Evolutionary conservation across 2,888 invertebrate species (phyloP).

Genomic region (Morpho helenor): DNA sequence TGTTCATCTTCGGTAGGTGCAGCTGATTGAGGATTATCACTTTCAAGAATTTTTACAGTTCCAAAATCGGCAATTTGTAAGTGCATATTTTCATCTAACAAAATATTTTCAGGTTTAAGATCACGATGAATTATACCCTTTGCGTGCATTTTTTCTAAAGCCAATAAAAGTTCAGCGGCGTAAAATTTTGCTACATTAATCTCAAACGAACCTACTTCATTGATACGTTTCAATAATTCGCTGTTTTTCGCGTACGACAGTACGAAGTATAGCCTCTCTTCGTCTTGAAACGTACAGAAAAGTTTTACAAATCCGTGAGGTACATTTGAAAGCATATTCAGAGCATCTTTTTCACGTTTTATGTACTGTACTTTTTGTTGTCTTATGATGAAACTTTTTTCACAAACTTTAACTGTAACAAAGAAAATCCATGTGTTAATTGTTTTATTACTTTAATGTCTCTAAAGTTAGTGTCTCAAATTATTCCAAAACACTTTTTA

Average conservation of each 20-base stretch:
- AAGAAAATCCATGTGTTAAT: constrained; percentile 22
- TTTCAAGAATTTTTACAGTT: constrained; percentile 90
- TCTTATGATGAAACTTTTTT: constrained; percentile 94
- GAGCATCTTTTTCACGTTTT: constrained; percentile 95
- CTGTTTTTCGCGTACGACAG: constrained; percentile 97
- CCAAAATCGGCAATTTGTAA: constrained; percentile 98
- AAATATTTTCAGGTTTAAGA: constrained; percentile 98
- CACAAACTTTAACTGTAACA: constrained; percentile 96
- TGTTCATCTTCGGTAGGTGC: constrained; percentile 42
- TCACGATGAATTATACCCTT: constrained; percentile 96
- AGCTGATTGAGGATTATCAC: constrained; percentile 48
- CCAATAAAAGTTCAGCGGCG: constrained; percentile 94
- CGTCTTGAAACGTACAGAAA: constrained; percentile 98
- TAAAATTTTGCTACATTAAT: constrained; percentile 95
- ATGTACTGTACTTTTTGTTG: constrained; percentile 97
- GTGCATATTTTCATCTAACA: constrained; percentile 97
- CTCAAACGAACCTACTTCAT: constrained; percentile 94
- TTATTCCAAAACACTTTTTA: background rate
- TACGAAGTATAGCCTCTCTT: constrained; percentile 95
- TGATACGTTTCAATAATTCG: constrained; percentile 94
- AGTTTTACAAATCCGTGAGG: constrained; percentile 95
- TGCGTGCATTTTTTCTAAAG: constrained; percentile 93
- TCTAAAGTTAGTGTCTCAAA: background rate
- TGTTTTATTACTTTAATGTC: background rate
- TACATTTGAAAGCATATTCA: constrained; percentile 89